phyloP scores from a whole-genome alignment of 37 sponge, comb jelly and placozoan species.

The Eunapius fragilis region DNA sequence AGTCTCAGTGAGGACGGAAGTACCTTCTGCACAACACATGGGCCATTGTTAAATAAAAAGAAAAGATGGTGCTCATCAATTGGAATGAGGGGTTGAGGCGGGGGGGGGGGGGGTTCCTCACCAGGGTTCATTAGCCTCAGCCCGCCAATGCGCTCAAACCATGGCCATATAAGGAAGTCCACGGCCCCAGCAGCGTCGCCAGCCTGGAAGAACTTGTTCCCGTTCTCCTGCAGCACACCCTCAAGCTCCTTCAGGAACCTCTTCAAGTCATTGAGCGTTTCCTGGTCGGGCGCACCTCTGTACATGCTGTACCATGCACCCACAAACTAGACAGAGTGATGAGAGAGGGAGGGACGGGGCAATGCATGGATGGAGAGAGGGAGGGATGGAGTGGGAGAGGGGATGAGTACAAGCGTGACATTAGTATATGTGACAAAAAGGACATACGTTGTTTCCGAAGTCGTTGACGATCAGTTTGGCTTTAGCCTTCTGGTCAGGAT shows the following conservation, averaged over 20 bases:
- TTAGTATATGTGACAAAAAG: background rate
- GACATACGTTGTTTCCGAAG: constrained; percentile 58
- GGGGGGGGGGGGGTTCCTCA: constrained; percentile 10
- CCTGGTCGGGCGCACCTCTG: constrained; percentile 11
- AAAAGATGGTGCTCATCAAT: background rate
- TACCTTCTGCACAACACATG: constrained; percentile 24
- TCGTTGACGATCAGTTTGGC: constrained; percentile 44
- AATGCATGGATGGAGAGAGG: background rate
- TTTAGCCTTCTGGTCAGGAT: constrained; percentile 55
- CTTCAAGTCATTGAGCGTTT: background rate
- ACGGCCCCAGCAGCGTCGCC: constrained; percentile 44
- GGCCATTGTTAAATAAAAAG: too few species aligned
- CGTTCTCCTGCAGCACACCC: constrained; percentile 21
- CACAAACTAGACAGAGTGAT: constrained; percentile 36
- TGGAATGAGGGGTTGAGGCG: background rate
- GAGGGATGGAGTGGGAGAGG: too few species aligned
- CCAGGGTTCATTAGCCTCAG: constrained; percentile 15
- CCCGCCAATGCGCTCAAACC: constrained; percentile 66
- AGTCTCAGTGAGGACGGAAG: constrained; percentile 14
- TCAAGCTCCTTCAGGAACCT: constrained; percentile 48
- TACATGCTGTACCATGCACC: constrained; percentile 61
- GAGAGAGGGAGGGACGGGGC: background rate
- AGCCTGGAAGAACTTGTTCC: constrained; percentile 40
- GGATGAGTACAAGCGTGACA: too few species aligned
- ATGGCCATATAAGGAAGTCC: constrained; percentile 74